phyloP scores from a whole-genome alignment of 2,797 vertebrate genomes.

The Eulemur rubriventer region DNA sequence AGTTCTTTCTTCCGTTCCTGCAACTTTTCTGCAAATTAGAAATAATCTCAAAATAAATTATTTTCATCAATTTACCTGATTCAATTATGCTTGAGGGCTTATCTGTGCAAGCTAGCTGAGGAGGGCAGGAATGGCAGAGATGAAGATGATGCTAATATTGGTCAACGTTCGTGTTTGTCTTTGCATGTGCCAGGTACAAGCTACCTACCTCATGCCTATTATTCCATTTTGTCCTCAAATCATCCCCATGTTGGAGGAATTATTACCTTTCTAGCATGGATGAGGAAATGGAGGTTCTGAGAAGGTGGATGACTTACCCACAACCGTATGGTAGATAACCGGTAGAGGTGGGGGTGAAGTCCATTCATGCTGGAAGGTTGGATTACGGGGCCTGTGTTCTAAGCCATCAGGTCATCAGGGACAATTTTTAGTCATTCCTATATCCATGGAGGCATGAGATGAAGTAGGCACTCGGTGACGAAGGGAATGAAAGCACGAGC shows the following conservation, averaged over 20 bases:
- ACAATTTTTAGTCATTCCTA: not conserved
- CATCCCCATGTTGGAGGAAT: too few relatives aligned
- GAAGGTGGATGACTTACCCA: not conserved
- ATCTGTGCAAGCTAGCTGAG: not conserved
- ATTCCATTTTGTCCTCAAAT: not conserved
- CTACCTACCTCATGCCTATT: rapidly evolving
- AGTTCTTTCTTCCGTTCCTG: not conserved
- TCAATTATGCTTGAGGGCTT: not conserved
- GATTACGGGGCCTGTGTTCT: not conserved
- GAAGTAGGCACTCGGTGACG: not conserved
- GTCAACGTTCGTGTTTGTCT: not conserved
- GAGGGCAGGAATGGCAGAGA: not conserved
- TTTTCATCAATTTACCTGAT: not conserved
- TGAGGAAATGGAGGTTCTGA: not conserved
- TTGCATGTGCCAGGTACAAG: rapidly evolving
- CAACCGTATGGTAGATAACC: not conserved
- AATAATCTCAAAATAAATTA: not conserved
- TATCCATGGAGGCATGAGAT: not conserved
- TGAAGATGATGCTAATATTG: not conserved
- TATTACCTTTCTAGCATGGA: not conserved
- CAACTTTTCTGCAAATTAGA: not conserved
- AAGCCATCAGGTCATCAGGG: not conserved
- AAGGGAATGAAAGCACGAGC: not conserved
- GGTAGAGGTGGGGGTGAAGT: not conserved
- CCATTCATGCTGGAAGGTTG: not conserved